Base-by-base conservation (phyloP, 2,888 invertebrate species). In the Drosophila eohydei region DNA sequence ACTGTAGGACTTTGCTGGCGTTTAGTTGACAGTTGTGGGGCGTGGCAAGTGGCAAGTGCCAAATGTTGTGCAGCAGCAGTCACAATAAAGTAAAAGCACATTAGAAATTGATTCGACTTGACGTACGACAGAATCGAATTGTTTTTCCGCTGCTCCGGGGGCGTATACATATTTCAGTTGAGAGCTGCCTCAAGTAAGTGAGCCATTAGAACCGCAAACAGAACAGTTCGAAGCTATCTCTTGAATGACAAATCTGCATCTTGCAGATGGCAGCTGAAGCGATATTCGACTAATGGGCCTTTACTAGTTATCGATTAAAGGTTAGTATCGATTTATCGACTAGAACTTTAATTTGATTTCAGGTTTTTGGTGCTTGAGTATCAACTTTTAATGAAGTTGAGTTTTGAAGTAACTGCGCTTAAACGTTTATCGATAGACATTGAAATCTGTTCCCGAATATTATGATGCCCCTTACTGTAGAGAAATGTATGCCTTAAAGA, bases 101-200 rank as follows among this genome's bases (percentile, higher is more conserved):
- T 77, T 66, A 80, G 62, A 77, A 80, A 80, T 71, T 65, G 64
- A 76, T 80, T 69, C 52, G 46, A 34, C 41, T 58, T 54, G 58
- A 75, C 66, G 57, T 64, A 48, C 51, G 16, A 62, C 36, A 56
- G 56, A 55, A 62, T 62, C 56, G 61, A 67, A 59, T 51, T 67
- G 68, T 57, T 60, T 60, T 60, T 57, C 26, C 40, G 32, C 48
- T 40, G 51, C 75, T 54, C n/a, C 30, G 7, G 77, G 28, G 43
- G 52, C 36, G 21, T 57, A 56, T 50, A 80, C 44, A 59, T 62
- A 77, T 65, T 62, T 65, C 46, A 62, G 56, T 65, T 62, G 30
- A 28, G 40, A 52, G 55, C 64, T 51, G 51, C 44, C 43, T 26
- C 14, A 69, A 51, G 55, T n/a, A 51, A 70, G 67, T 50, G 30